Conservation (phyloP, 1,140 invertebrate species). For the Mamestra configurata region DNA sequence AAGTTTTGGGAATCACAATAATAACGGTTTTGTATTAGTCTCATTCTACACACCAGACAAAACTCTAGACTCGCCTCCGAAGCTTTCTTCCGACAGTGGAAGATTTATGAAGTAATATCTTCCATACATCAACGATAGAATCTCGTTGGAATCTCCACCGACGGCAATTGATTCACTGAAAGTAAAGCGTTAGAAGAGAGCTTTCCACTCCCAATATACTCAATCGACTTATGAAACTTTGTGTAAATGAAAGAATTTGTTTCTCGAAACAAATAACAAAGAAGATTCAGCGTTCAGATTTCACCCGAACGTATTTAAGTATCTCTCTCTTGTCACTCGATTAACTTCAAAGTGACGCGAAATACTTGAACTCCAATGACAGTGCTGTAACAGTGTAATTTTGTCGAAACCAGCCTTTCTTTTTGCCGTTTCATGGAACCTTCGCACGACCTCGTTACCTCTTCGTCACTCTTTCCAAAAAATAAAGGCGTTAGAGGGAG, state of each 20-base stretch:
- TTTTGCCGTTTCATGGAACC: slow-evolving; percentile 9
- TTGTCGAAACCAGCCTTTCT: slow-evolving; percentile 20
- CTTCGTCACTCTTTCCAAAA: not conserved
- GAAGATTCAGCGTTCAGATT: too few relatives aligned
- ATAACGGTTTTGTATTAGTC: not conserved
- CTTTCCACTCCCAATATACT: not conserved
- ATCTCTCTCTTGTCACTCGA: slow-evolving; percentile 1
- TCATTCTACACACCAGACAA: not conserved
- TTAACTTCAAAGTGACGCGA: slow-evolving; percentile 35
- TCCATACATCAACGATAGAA: not conserved
- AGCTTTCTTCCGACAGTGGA: not conserved
- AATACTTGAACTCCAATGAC: slow-evolving; percentile 27
- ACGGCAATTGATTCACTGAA: slow-evolving; percentile 13
- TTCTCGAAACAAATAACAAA: slow-evolving; percentile 4
- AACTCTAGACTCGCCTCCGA: not conserved
- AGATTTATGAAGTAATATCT: slow-evolving; percentile 23
- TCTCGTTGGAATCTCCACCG: not conserved
- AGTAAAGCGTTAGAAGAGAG: not conserved
- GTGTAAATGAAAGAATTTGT: not conserved
- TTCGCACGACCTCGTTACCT: not conserved
- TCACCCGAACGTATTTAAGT: not conserved
- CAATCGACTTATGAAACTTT: not conserved
- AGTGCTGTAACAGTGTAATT: slow-evolving; percentile 16
- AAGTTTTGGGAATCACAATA: not conserved
- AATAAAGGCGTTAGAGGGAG: not conserved